These are phyloP conservation scores for Morus bassanus DNA, from an alignment of 2,797 vertebrate species.

Conservation along the genomic window DNA sequence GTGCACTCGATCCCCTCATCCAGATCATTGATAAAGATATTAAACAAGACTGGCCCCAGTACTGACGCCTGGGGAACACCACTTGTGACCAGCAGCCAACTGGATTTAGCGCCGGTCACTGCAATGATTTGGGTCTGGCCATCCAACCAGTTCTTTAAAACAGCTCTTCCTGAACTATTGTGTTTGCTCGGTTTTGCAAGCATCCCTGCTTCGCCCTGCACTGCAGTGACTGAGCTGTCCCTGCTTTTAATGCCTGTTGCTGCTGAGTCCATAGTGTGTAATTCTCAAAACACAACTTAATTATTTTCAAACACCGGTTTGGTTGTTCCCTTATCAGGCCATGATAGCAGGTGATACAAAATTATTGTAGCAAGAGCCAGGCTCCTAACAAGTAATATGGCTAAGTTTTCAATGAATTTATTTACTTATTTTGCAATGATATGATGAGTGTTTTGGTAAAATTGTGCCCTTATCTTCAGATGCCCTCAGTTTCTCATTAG, in stretches of 20 bases:
- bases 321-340: background rate
- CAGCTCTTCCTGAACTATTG: background rate
- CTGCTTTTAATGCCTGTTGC: background rate
- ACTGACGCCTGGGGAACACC: background rate
- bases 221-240: background rate
- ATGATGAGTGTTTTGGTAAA: background rate
- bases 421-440: background rate
- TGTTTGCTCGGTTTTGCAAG: background rate
- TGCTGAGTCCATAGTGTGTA: background rate
- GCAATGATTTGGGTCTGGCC: rapidly evolving
- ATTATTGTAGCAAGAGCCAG: background rate
- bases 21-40: background rate
- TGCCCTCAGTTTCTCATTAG: constrained; percentile 44
- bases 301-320: background rate
- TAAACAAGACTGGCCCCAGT: background rate
- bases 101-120: background rate
- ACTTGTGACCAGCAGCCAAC: rapidly evolving
- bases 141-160: background rate
- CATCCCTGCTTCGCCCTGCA: background rate
- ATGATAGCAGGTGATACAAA: background rate
- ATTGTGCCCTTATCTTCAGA: background rate
- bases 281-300: background rate
- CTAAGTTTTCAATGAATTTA: background rate
- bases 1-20: rapidly evolving
- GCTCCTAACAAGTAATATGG: background rate